A percentile compares a stretch with the other conserved stretches of the same genome.
Evolutionary conservation across 2,113 vertebrate species (phyloP).

Genomic region (Xiphophorus couchianus): DNA sequence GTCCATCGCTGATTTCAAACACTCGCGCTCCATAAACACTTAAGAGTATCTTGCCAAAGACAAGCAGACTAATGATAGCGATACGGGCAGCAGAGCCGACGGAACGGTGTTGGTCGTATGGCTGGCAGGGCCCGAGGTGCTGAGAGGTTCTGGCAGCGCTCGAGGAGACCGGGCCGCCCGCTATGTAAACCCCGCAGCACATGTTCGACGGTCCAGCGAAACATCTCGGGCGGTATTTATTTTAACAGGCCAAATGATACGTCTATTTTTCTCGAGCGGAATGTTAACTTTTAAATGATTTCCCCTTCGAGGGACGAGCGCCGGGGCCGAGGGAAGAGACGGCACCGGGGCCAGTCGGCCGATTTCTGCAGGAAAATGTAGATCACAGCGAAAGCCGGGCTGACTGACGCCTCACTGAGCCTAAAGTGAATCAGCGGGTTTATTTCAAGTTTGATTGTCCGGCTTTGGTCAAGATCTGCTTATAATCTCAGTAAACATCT

Average conservation of each 20-base stretch:
- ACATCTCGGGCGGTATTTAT: slow-evolving; percentile 79
- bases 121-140: slow-evolving; percentile 45
- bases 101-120: neutral
- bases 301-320: slow-evolving; percentile 67
- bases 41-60: neutral
- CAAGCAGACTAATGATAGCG: neutral
- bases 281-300: slow-evolving; percentile 70
- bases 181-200: slow-evolving; percentile 68
- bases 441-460: too few species aligned
- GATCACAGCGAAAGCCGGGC: neutral
- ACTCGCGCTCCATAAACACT: neutral
- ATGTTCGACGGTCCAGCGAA: slow-evolving; percentile 53
- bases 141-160: slow-evolving; percentile 49
- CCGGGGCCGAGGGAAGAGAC: neutral
- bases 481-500: too few species aligned
- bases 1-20: neutral
- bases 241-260: slow-evolving; percentile 77
- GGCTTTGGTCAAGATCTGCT: too few species aligned
- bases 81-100: slow-evolving; percentile 17
- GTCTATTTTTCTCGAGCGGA: slow-evolving; percentile 68
- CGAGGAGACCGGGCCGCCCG: slow-evolving; percentile 30
- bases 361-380: slow-evolving; percentile 35
- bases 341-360: slow-evolving; percentile 35
- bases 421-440: too few species aligned
- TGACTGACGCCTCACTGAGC: too few species aligned